Conservation (phyloP, 2,113 vertebrate species). For the Hippocampus abdominalis region DNA sequence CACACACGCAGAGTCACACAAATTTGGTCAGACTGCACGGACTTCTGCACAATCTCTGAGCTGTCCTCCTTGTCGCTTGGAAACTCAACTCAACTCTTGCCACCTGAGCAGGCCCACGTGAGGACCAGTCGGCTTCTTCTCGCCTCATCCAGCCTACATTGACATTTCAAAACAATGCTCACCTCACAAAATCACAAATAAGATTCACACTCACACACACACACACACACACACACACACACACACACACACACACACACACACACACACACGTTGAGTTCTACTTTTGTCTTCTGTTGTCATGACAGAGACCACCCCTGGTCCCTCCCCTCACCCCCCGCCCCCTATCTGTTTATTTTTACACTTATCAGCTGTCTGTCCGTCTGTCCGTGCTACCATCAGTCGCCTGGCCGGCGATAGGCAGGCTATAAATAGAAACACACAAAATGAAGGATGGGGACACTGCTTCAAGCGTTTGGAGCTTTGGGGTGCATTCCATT, state of each 20-base stretch:
- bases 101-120: too few relatives aligned
- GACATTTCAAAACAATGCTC: too few relatives aligned
- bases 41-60: too few relatives aligned
- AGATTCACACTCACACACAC: too few relatives aligned
- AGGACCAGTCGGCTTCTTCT: too few relatives aligned
- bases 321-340: not conserved
- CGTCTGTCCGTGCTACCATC: not conserved
- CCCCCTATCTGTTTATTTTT: not conserved
- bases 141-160: too few relatives aligned
- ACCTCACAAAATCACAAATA: too few relatives aligned
- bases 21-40: too few relatives aligned
- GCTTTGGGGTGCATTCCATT: not conserved
- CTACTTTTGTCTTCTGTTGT: not conserved
- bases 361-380: not conserved
- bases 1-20: too few relatives aligned
- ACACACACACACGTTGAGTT: not conserved
- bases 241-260: not conserved
- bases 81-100: too few relatives aligned
- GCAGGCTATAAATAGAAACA: not conserved
- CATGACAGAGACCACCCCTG: not conserved
- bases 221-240: too few relatives aligned
- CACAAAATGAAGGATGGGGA: not conserved
- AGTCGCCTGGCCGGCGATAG: not conserved
- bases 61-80: too few relatives aligned
- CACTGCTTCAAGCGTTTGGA: not conserved